phyloP scores from a whole-genome alignment of 2,797 vertebrate species.

The Tamandua tetradactyla region DNA sequence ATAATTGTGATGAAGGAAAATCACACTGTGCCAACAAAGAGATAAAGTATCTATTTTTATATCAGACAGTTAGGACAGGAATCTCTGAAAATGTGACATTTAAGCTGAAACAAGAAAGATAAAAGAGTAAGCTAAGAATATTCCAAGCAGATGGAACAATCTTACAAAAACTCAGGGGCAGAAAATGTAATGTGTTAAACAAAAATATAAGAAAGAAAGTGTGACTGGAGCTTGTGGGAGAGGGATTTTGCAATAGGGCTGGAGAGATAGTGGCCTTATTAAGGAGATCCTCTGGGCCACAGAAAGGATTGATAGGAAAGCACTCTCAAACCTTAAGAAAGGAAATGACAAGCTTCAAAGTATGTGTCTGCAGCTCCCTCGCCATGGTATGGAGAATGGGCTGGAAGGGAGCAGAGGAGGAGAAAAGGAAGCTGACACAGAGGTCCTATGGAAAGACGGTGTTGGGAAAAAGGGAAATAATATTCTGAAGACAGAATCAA shows the following conservation, averaged over 20 bases:
- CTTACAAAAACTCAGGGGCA: constrained; percentile 23
- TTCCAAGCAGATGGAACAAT: background rate
- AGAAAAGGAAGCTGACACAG: background rate
- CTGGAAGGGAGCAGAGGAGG: background rate
- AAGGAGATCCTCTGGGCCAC: background rate
- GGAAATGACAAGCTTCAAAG: background rate
- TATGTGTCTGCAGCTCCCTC: background rate
- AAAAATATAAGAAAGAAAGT: background rate
- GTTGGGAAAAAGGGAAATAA: background rate
- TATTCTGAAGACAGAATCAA: background rate
- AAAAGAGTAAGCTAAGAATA: background rate
- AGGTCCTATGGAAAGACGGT: background rate
- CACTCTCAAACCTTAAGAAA: background rate
- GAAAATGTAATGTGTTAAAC: background rate
- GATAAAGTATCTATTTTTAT: background rate
- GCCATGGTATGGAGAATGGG: background rate
- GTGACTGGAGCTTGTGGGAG: background rate
- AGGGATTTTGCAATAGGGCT: accelerated
- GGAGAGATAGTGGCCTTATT: background rate
- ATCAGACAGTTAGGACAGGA: background rate
- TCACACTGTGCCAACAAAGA: background rate
- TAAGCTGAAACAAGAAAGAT: background rate
- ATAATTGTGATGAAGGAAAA: background rate
- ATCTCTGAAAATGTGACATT: constrained; percentile 18
- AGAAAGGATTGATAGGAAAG: background rate